Evolutionary conservation across 2,797 vertebrate genomes (phyloP).

Genomic region (Eupleurogrammus muticus): DNA sequence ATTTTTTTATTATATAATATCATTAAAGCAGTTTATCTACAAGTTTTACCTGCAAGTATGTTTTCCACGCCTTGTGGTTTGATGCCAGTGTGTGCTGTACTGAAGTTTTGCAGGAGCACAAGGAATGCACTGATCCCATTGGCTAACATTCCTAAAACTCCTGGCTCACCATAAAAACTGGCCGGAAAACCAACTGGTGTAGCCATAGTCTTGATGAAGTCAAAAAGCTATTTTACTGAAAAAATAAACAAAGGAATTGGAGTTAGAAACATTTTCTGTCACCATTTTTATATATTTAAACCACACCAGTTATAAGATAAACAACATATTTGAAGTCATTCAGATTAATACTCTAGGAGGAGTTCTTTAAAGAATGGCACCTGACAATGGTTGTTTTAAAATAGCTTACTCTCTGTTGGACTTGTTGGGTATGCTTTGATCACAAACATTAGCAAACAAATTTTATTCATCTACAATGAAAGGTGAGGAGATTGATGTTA

Average conservation of each 20-base stretch:
- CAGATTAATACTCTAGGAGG: no score
- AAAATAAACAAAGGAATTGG: background rate
- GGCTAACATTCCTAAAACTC: slow-evolving; percentile 87
- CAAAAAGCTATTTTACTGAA: slow-evolving; percentile 24
- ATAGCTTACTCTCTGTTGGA: no score
- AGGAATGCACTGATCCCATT: slow-evolving; percentile 92
- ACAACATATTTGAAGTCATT: no score
- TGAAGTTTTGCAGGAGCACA: slow-evolving; percentile 89
- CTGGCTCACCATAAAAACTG: slow-evolving; percentile 91
- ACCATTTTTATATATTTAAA: no score
- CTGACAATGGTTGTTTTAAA: no score
- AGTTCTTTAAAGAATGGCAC: no score
- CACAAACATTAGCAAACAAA: no score
- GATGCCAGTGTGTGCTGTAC: slow-evolving; percentile 73
- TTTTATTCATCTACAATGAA: no score
- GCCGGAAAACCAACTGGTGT: slow-evolving; percentile 85
- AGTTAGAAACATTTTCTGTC: no score
- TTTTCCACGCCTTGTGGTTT: slow-evolving; percentile 82
- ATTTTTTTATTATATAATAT: background rate
- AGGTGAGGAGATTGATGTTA: no score
- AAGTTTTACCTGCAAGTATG: slow-evolving; percentile 86
- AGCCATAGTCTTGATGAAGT: slow-evolving; percentile 70
- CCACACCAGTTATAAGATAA: no score
- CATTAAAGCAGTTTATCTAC: background rate
- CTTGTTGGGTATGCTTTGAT: no score